Percentiles rank a stretch among this genome's conserved stretches.
Evolutionary conservation across 2,888 invertebrate species (phyloP).

Genomic region (Lamproptera curius): DNA sequence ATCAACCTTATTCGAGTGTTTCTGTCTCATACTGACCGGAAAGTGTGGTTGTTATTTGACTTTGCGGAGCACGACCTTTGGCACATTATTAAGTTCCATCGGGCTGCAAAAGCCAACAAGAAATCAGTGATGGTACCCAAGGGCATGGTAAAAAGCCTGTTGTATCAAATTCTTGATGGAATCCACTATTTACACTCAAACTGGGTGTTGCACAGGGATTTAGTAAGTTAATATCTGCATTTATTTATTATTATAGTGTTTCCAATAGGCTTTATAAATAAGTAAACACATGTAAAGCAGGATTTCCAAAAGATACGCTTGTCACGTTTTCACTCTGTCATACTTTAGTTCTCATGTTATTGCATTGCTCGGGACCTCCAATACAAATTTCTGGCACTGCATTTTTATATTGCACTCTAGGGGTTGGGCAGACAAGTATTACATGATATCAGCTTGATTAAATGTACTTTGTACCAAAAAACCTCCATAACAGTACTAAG

Average conservation of each 20-base stretch:
- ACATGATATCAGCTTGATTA: too few species aligned
- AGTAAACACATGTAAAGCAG: too few species aligned
- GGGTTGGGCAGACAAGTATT: too few species aligned
- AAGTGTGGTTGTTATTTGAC: conserved; percentile 98
- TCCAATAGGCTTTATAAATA: too few species aligned
- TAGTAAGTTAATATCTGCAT: conserved; percentile 76
- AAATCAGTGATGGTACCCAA: conserved; percentile 97
- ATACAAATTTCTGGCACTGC: too few species aligned
- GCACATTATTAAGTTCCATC: conserved; percentile 99
- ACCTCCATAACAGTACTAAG: too few species aligned
- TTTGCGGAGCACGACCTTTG: conserved; percentile 99
- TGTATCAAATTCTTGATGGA: conserved; percentile 98
- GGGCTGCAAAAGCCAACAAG: conserved; percentile 98
- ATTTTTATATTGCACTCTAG: too few species aligned
- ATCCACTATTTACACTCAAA: conserved; percentile 99
- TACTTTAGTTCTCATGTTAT: too few species aligned
- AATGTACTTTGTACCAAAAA: too few species aligned
- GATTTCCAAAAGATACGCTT: too few species aligned
- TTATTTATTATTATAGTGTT: neutral
- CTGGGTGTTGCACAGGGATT: conserved; percentile 98
- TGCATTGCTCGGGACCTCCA: too few species aligned
- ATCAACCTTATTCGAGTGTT: conserved; percentile 98
- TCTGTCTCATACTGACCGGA: conserved; percentile 95
- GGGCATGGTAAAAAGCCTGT: conserved; percentile 97
- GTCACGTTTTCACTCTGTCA: too few species aligned